These are phyloP conservation scores for Myrmecophaga tridactyla DNA, from an alignment of 2,113 vertebrate genomes.

Conservation along the genomic window DNA sequence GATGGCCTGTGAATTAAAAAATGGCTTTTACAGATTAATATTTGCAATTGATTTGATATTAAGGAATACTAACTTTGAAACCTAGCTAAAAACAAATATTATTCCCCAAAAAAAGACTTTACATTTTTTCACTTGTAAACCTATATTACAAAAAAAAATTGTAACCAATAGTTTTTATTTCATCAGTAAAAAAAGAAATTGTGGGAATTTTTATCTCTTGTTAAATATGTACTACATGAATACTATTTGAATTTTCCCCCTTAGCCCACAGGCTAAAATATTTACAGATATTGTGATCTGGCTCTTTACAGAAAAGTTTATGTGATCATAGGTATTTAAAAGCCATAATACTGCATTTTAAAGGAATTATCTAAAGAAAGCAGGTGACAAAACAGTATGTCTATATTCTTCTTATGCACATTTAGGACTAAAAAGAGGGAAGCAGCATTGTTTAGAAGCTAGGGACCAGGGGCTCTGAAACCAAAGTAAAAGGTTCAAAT, in stretches of 20 bases:
- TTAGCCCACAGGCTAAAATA: neutral
- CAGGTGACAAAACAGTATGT: neutral
- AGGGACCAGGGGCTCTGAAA: neutral
- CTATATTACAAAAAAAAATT: neutral
- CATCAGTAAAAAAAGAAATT: neutral
- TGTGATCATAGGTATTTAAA: neutral
- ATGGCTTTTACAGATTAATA: neutral
- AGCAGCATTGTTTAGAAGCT: conserved; percentile 2
- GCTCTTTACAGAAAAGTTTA: neutral
- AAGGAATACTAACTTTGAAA: neutral
- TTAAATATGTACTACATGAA: neutral
- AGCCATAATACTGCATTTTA: neutral
- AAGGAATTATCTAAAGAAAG: conserved; percentile 3
- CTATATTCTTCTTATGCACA: neutral
- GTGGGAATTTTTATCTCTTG: neutral
- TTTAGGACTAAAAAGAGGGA: neutral
- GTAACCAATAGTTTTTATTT: neutral
- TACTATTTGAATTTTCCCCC: neutral
- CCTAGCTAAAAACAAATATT: neutral
- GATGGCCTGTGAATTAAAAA: neutral
- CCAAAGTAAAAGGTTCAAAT: neutral
- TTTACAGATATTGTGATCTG: neutral
- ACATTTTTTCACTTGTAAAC: neutral
- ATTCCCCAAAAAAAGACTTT: neutral
- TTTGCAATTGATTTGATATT: neutral